These are phyloP conservation scores for Zosterops lateralis DNA, from an alignment of 2,113 vertebrate species.

Conservation along the genomic window DNA sequence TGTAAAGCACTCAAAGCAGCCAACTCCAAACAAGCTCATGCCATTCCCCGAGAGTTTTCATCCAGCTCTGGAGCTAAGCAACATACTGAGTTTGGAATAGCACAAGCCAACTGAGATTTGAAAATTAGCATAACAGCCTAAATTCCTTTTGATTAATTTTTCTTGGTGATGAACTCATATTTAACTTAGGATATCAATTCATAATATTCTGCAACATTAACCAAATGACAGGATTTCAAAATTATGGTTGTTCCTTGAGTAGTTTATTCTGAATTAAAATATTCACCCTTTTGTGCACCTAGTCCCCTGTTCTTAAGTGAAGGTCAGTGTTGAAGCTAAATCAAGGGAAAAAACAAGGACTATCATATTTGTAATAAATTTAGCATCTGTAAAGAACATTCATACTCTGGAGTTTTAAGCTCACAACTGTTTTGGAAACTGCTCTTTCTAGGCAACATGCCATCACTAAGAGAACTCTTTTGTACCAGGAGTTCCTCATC, in stretches of 20 bases:
- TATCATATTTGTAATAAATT: neutral
- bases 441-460: neutral
- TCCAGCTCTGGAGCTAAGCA: neutral
- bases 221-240: neutral
- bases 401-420: neutral
- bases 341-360: neutral
- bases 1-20: neutral
- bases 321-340: neutral
- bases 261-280: neutral
- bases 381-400: neutral
- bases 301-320: neutral
- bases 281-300: neutral
- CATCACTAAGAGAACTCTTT: neutral
- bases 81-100: neutral
- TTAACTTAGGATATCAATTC: neutral
- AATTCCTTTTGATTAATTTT: conserved; percentile 4
- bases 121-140: neutral
- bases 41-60: neutral
- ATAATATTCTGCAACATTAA: neutral
- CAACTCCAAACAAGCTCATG: neutral
- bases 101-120: neutral
- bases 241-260: neutral
- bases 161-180: neutral
- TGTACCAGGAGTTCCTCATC: neutral
- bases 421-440: neutral